Conservation (phyloP, 2,888 invertebrate genomes). For the Agonopterix alstromeriana region DNA sequence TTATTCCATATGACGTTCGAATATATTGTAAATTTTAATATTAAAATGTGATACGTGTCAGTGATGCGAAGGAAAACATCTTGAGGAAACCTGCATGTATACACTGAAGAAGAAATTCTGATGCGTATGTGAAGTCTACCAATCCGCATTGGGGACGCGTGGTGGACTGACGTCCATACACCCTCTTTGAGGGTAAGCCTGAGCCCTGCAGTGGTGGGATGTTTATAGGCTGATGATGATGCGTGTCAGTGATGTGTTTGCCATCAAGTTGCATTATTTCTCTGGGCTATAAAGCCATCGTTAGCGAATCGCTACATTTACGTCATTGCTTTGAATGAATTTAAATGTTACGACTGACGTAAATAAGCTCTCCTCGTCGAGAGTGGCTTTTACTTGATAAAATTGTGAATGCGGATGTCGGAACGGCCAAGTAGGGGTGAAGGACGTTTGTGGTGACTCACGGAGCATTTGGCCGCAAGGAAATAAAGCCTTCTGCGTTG, state of each 20-base stretch:
- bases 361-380: constrained; percentile 23
- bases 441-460: constrained; percentile 61
- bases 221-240: too few relatives aligned
- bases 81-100: too few relatives aligned
- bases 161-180: too few relatives aligned
- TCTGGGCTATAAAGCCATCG: constrained; percentile 18
- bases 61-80: too few relatives aligned
- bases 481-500: constrained; percentile 31
- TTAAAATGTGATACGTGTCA: constrained; percentile 18
- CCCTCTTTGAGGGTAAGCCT: too few relatives aligned
- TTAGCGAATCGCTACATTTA: constrained; percentile 23
- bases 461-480: constrained; percentile 33
- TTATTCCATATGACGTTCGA: neutral
- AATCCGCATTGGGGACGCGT: too few relatives aligned
- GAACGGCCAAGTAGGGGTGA: constrained; percentile 49
- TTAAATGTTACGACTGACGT: constrained; percentile 28
- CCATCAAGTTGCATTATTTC: constrained; percentile 14
- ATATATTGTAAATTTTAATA: neutral
- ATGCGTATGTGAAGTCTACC: too few relatives aligned
- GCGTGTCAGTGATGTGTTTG: constrained; percentile 16
- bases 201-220: too few relatives aligned
- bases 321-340: constrained; percentile 44
- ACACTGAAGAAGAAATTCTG: too few relatives aligned
- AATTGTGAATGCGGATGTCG: constrained; percentile 58
- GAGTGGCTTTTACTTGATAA: constrained; percentile 35